Conservation (phyloP, 37 sponge, comb jelly and placozoan species). For the Ephydatia muelleri region DNA sequence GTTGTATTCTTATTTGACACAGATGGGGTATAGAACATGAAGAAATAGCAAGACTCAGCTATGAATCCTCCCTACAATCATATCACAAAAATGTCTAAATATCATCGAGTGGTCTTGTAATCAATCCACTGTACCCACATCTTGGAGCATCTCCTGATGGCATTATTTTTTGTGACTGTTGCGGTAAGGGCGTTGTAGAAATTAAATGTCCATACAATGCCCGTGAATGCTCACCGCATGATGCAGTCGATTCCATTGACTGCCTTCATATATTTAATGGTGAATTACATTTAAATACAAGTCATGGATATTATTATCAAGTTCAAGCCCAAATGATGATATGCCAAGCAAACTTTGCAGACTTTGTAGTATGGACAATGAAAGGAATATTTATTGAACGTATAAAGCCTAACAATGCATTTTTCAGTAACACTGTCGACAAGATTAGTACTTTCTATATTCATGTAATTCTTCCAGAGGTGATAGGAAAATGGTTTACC, state of each 20-base stretch:
- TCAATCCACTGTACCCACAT: constrained; percentile 3
- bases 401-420: constrained; percentile 8
- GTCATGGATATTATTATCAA: constrained; percentile 12
- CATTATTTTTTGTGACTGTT: constrained; percentile 36
- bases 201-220: no score
- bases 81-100: no score
- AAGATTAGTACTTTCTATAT: constrained; percentile 1
- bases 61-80: no score
- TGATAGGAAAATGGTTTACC: no score
- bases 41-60: no score
- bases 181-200: constrained; percentile 45
- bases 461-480: no score
- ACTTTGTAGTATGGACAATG: constrained; percentile 18
- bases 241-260: neutral
- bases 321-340: neutral
- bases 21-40: no score
- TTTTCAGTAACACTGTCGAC: constrained; percentile 4
- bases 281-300: neutral
- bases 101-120: neutral
- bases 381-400: constrained; percentile 7
- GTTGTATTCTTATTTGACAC: no score
- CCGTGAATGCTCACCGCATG: no score
- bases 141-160: constrained; percentile 58
- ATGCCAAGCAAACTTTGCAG: neutral
- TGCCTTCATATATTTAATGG: neutral